Percentiles rank a stretch among this genome's conserved stretches.
Evolutionary conservation across 2,888 invertebrate species (phyloP).

Genomic region (Chesias legatella): DNA sequence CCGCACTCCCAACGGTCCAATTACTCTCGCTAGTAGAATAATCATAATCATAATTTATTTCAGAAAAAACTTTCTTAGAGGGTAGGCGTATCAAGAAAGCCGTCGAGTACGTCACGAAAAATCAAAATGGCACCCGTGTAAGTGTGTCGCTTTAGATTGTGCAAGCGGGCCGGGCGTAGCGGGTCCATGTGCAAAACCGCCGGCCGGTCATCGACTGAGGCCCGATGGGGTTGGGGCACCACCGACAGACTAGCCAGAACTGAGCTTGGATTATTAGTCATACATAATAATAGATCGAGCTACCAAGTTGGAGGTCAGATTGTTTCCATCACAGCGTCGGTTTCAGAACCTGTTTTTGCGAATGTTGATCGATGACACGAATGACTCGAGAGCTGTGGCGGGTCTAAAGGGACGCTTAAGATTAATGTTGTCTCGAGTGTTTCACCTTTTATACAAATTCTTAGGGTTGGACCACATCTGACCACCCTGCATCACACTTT

Average conservation of each 20-base stretch:
- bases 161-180: constrained; percentile 47
- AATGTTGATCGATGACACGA: constrained; percentile 7
- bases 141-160: constrained; percentile 60
- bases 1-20: no score
- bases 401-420: no score
- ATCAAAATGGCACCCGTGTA: constrained; percentile 38
- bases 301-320: constrained; percentile 23
- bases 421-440: no score
- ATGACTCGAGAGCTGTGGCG: no score
- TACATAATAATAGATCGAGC: constrained; percentile 30
- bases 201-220: constrained; percentile 69
- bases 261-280: constrained; percentile 32
- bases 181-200: constrained; percentile 59
- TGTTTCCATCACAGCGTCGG: constrained; percentile 13
- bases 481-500: no score
- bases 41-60: no score
- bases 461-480: no score
- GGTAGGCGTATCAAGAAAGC: background rate
- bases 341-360: constrained; percentile 13
- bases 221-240: constrained; percentile 61
- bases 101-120: background rate
- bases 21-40: no score
- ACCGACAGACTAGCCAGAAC: constrained; percentile 32
- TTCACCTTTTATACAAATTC: no score
- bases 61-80: no score